Conservation (phyloP, 2,113 vertebrate genomes). For the Candoia aspera region DNA sequence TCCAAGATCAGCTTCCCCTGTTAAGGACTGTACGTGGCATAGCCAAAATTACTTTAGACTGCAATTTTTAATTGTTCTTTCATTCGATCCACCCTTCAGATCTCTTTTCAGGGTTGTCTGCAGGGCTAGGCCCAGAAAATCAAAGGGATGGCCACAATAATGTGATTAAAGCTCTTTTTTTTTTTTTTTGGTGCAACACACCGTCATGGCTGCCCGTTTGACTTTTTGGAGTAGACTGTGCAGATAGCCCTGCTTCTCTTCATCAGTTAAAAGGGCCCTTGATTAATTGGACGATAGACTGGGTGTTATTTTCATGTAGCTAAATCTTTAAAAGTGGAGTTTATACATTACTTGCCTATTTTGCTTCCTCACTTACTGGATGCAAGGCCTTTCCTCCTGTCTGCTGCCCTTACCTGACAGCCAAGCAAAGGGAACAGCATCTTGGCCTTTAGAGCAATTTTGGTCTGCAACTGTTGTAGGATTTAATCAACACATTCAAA, state of each 20-base stretch:
- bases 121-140: too few species aligned
- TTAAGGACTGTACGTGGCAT: too few species aligned
- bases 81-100: too few species aligned
- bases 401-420: constrained; percentile 7
- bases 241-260: neutral
- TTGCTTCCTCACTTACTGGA: neutral
- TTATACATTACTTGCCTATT: neutral
- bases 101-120: too few species aligned
- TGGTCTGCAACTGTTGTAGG: neutral
- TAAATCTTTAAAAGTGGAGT: neutral
- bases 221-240: too few species aligned
- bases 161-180: too few species aligned
- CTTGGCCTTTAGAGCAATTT: neutral
- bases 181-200: too few species aligned
- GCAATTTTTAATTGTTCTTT: too few species aligned
- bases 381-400: neutral
- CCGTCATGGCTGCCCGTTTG: too few species aligned
- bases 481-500: neutral
- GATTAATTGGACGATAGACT: neutral
- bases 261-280: neutral
- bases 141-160: too few species aligned
- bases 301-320: neutral
- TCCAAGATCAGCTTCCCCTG: too few species aligned
- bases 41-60: too few species aligned
- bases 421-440: neutral